Base-by-base conservation (phyloP, 2,797 vertebrate species). In the Cercopithecus petaurista region DNA sequence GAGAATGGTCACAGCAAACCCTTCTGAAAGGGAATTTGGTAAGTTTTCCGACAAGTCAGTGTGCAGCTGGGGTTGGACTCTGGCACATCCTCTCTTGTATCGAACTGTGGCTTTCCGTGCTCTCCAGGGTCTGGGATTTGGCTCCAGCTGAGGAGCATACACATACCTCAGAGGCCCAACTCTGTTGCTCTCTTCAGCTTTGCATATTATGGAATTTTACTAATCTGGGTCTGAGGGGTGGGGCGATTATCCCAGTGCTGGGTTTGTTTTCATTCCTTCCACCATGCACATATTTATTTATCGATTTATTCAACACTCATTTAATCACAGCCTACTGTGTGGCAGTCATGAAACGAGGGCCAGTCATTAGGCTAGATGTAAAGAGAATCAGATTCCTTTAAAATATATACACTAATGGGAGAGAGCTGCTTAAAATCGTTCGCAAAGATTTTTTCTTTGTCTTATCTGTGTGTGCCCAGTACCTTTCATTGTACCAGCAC, bases 11-110 rank as follows among this genome's bases (percentile, higher is more conserved):
- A 55, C 2, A 2, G 79, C 59, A 87, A 7, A 77, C 52, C 88
- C 86, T 76, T 61, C 59, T 85, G 93, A 73, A 93, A 97, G 93
- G 88, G 87, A 97, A 24, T 46, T 50, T 83, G 75, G 50, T 85
- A 39, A 83, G 76, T 87, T 93, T 95, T 95, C 80, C 64, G 84
- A 43, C 33, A 9, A 86, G 61, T 80, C 83, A 48, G 1, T 80
- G 41, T 92, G 94, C 95, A 97, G 96, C 96, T 97, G 97, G 95
- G 83, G 72, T 61, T 89, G 96, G 91, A 52, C 73, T 93, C 89
- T 92, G 85, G 95, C 85, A 43, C 8, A 0, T 88, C 48, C 22
- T 76, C 48, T 36, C 72, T 30, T 26, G 88, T 50, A 57, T 52
- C 75, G n/a, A 86, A 52, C 89, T 50, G 82, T 87, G 86, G 80